Evolutionary conservation across 2,797 vertebrate genomes (phyloP).

Genomic region (Sebastes minor): DNA sequence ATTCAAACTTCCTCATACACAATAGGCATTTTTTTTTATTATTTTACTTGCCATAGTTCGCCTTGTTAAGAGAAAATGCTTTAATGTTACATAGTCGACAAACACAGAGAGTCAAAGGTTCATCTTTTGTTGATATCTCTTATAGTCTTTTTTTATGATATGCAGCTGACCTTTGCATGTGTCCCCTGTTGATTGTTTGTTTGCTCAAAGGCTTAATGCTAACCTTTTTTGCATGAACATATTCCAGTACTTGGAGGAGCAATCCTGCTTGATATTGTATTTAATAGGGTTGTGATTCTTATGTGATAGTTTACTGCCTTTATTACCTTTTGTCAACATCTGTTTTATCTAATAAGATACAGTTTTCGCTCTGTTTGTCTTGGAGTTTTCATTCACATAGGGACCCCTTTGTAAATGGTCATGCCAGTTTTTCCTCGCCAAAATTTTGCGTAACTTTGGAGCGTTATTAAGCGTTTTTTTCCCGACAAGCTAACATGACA

Average conservation of each 20-base stretch:
- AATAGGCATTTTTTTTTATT: neutral
- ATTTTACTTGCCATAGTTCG: neutral
- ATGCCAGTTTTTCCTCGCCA: too few species aligned
- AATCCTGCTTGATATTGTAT: neutral
- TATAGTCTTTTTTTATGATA: neutral
- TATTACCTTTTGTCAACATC: too few species aligned
- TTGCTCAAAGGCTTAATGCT: neutral
- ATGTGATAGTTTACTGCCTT: neutral
- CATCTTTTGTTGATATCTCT: neutral
- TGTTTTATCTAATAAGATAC: too few species aligned
- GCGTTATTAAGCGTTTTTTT: too few species aligned
- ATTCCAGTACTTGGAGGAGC: neutral
- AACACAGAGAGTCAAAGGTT: neutral
- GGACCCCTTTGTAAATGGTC: too few species aligned
- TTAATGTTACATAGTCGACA: neutral
- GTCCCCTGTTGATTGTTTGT: neutral
- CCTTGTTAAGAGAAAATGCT: neutral
- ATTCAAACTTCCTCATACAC: conserved; percentile 31
- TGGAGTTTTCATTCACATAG: too few species aligned
- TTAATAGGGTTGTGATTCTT: neutral
- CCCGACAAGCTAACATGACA: too few species aligned
- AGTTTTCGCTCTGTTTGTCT: too few species aligned
- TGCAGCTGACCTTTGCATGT: neutral
- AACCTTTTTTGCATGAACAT: neutral
- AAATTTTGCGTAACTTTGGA: too few species aligned